These are phyloP conservation scores for Microcebus jonahi DNA, from an alignment of 2,113 vertebrate genomes.

Conservation along the genomic window DNA sequence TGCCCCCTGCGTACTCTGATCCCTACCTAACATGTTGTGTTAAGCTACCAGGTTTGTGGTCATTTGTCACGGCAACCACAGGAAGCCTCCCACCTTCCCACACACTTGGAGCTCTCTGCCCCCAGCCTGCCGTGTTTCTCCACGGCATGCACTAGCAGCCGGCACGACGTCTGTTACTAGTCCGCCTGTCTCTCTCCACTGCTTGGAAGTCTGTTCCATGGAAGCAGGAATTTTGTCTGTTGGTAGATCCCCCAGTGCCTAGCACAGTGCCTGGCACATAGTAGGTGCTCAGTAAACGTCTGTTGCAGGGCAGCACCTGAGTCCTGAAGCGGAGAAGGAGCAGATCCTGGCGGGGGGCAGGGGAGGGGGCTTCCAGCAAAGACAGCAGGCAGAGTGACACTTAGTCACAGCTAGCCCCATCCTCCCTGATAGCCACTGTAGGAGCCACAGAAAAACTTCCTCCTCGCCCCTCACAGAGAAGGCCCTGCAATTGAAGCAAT, in stretches of 20 bases:
- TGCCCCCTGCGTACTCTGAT: too few relatives aligned
- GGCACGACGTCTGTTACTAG: rapidly evolving
- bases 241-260: neutral
- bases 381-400: too few relatives aligned
- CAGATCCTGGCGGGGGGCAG: neutral
- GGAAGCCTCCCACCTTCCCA: neutral
- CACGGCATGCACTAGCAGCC: rapidly evolving
- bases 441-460: rapidly evolving
- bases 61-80: neutral
- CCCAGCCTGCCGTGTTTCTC: neutral
- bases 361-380: neutral
- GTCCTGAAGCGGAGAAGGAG: neutral
- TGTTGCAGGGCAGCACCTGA: neutral
- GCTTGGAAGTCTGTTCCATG: neutral
- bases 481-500: neutral
- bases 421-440: rapidly evolving
- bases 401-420: too few relatives aligned
- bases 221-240: neutral
- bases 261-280: neutral
- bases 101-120: neutral
- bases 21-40: too few relatives aligned
- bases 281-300: neutral
- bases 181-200: neutral
- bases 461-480: neutral
- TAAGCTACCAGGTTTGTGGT: rapidly evolving